phyloP scores from a whole-genome alignment of 2,113 vertebrate species.

The Montifringilla adamsi region DNA sequence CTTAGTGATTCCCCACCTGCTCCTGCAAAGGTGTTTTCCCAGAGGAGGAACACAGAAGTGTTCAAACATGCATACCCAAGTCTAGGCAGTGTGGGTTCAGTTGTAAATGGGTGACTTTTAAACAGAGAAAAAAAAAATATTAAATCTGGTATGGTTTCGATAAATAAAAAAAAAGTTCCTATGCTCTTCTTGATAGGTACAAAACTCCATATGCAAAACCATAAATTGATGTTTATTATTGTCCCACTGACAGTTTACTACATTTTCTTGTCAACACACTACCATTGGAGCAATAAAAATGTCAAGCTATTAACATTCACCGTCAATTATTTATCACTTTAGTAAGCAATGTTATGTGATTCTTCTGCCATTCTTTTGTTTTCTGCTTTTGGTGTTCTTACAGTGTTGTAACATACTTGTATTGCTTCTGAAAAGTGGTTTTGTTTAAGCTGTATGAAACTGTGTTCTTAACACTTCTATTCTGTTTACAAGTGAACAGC shows the following conservation, averaged over 20 bases:
- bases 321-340: constrained; percentile 43
- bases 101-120: neutral
- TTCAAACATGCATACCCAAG: neutral
- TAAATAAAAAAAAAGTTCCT: neutral
- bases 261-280: constrained; percentile 42
- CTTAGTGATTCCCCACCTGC: neutral
- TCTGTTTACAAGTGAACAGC: constrained; percentile 71
- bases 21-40: neutral
- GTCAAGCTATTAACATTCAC: constrained; percentile 29
- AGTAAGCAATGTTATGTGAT: constrained; percentile 24
- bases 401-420: constrained; percentile 44
- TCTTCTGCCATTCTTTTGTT: constrained; percentile 37
- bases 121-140: neutral
- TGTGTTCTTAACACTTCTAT: constrained; percentile 61
- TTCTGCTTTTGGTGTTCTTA: constrained; percentile 37
- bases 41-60: neutral
- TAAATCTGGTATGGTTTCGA: neutral
- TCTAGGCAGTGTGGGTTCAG: neutral
- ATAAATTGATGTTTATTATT: neutral
- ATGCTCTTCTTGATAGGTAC: neutral
- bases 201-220: neutral
- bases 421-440: constrained; percentile 40
- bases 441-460: constrained; percentile 59
- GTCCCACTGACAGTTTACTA: neutral
- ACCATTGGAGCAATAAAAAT: constrained; percentile 64